A percentile compares a stretch with the other conserved stretches of the same genome.
phyloP scores from a whole-genome alignment of 2,888 invertebrate genomes.

The Laothoe populi region DNA sequence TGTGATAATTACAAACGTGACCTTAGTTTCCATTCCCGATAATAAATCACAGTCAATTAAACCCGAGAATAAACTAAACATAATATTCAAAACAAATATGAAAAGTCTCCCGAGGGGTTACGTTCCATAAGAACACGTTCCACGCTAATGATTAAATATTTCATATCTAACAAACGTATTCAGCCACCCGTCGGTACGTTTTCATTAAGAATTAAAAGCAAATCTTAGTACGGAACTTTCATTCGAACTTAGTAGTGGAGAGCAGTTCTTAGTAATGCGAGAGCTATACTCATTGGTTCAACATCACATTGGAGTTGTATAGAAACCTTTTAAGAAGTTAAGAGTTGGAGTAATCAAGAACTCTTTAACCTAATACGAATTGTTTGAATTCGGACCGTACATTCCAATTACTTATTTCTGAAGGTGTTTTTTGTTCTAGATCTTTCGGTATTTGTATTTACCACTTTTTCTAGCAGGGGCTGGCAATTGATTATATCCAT shows the following conservation, averaged over 20 bases:
- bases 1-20: slow-evolving; percentile 12
- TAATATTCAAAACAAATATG: slow-evolving; percentile 15
- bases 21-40: slow-evolving; percentile 4
- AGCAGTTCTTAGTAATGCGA: background rate
- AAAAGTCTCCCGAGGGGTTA: background rate
- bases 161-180: slow-evolving; percentile 10
- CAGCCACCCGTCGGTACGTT: background rate
- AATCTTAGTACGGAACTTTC: slow-evolving; percentile 3
- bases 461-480: too few species aligned
- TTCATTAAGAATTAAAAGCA: slow-evolving; percentile 16
- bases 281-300: slow-evolving; percentile 20
- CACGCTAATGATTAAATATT: slow-evolving; percentile 15
- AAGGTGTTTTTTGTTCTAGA: background rate
- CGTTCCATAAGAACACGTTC: slow-evolving; percentile 8
- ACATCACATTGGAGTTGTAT: slow-evolving; percentile 16
- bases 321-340: slow-evolving; percentile 26
- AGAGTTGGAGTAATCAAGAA: background rate
- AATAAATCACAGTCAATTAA: slow-evolving; percentile 17
- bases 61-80: slow-evolving; percentile 5
- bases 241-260: background rate
- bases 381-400: background rate
- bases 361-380: slow-evolving; percentile 1
- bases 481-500: too few species aligned
- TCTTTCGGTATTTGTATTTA: too few species aligned
- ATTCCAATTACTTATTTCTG: background rate